A percentile compares a stretch with the other conserved stretches of the same genome.
These are phyloP conservation scores for Chlamydotis undulata DNA, from an alignment of 2,113 vertebrate species.

Conservation along the genomic window DNA sequence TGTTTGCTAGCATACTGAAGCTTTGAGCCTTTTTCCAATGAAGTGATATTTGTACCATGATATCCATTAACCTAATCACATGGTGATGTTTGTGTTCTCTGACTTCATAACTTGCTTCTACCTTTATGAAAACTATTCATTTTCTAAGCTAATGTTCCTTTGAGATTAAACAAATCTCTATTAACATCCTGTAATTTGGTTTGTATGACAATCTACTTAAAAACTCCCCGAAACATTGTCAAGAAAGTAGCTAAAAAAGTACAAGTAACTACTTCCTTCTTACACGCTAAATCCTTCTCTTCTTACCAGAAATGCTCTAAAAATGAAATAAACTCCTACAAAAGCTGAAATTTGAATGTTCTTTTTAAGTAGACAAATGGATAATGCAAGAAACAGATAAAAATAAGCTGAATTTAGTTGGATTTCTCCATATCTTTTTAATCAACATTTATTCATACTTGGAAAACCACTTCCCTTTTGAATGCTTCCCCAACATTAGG, in stretches of 20 bases:
- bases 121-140: not conserved
- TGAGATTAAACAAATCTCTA: not conserved
- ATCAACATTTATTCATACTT: slow-evolving; percentile 35
- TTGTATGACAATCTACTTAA: not conserved
- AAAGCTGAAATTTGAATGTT: not conserved
- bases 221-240: not conserved
- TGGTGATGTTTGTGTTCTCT: not conserved
- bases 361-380: not conserved
- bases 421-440: slow-evolving; percentile 34
- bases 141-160: not conserved
- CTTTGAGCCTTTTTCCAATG: not conserved
- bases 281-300: not conserved
- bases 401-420: not conserved
- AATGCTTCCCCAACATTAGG: not conserved
- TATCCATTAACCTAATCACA: not conserved
- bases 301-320: not conserved
- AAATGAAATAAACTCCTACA: not conserved
- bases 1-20: not conserved
- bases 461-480: slow-evolving; percentile 52
- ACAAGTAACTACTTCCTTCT: not conserved
- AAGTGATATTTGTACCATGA: not conserved
- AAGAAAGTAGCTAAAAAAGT: not conserved
- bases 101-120: not conserved
- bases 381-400: not conserved
- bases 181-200: not conserved